Evolutionary conservation across 2,797 vertebrate genomes (phyloP).

Genomic region (Propithecus perrieri): DNA sequence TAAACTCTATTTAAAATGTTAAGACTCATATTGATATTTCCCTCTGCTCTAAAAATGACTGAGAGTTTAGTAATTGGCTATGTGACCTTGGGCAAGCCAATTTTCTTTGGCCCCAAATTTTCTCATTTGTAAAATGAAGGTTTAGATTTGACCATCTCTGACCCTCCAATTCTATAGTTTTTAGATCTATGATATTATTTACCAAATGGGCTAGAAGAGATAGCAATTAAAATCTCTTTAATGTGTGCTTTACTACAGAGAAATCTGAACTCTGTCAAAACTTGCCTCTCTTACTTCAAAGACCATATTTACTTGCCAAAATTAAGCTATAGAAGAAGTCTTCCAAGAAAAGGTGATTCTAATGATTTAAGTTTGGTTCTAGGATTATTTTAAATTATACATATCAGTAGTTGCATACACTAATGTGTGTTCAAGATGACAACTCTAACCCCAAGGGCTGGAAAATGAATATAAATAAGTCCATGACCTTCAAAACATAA

Average conservation of each 20-base stretch:
- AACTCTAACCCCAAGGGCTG: not conserved
- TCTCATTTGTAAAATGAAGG: not conserved
- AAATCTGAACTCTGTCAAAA: constrained; percentile 5
- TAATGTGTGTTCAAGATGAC: not conserved
- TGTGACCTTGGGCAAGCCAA: not conserved
- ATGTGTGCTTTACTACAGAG: not conserved
- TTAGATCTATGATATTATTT: not conserved
- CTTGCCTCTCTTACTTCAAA: not conserved
- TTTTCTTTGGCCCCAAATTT: not conserved
- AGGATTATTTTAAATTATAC: constrained; percentile 28
- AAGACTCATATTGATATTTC: constrained; percentile 14
- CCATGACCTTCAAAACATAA: constrained; percentile 8
- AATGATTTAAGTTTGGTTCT: not conserved
- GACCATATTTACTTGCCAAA: not conserved
- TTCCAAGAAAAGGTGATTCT: not conserved
- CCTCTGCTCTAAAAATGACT: not conserved
- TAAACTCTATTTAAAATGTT: constrained; percentile 48
- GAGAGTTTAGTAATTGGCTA: not conserved
- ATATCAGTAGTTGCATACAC: not conserved
- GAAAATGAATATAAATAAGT: constrained; percentile 11
- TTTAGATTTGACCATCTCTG: not conserved
- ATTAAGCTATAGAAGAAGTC: not conserved
- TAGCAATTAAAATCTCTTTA: not conserved
- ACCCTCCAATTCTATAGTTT: not conserved
- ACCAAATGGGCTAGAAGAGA: not conserved